Base-by-base conservation (phyloP, 2,113 vertebrate genomes). In the Brienomyrus brachyistius region DNA sequence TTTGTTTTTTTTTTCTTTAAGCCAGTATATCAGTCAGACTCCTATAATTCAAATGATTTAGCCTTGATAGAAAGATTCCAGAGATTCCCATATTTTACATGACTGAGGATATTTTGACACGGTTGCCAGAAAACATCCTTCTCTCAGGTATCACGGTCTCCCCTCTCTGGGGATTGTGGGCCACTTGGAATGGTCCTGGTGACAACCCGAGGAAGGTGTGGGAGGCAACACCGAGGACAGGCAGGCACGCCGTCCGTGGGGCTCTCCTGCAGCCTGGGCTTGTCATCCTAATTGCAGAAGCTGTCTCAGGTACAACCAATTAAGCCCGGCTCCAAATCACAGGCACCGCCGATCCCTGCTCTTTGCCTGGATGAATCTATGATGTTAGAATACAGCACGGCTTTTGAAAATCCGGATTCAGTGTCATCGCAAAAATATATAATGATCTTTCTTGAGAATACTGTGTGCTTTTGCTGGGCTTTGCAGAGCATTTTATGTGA, bases 271-370 rank as follows among this genome's bases (percentile, higher is more conserved):
- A 62, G 83, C 43, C 86, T 51, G 23, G 23, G 66, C 50, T 89
- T 89, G 90, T 92, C 91, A 92, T 89, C 89, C 92, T 93, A 92
- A 93, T 92, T 91, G 91, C 91, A 90, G 91, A 92, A 93, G 91
- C 90, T 89, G 31, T 91, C 90, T 93, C 89, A 90, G 88, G 90
- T 91, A 91, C 87, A 31, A 91, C 91, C 91, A 93, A 92, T 92
- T 92, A 93, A 91, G 48, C 86, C 89, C 86, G 89, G 89, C 90
- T 88, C 82, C 5, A 66, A 92, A 90, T 92, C 90, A 89, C 90
- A 90, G 50, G 89, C 88, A 47, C 35, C 1, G 74, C 13, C 5
- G n/a, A 54, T 56, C 40, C 88, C 27, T n/a, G 80, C 51, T 48
- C 74, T 17, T 70, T 89, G 88, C 50, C 77, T 56, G 77, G 51